Evolutionary conservation across 2,797 vertebrate species (phyloP), one percentile per base, ranked within the genome.

Genomic region (Dendrocincla tyrannina): DNA sequence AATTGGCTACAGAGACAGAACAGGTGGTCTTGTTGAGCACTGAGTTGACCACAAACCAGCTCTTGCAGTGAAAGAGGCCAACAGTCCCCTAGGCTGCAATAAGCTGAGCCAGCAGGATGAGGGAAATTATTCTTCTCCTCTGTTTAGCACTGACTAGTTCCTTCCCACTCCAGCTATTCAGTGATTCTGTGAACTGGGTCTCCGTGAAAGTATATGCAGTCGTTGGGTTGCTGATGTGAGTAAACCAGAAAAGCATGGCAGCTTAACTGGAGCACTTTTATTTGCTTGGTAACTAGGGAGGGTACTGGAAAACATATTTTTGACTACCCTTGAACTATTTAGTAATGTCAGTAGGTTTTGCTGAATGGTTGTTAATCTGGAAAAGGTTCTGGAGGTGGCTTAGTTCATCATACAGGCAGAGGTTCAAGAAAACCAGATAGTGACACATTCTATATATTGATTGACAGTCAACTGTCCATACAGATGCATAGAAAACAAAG

Each of bases 121-220:
- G 42, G 11, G 49, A 56, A 11, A 24, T 78, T 27, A 33, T 56
- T 20, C 22, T 75, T 89, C 35, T 8, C 3, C 33, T 74, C 49
- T 44, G 5, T 5, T 74, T 39, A 44, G 53, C 35, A 19, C 27
- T 63, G 49, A 15, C 24, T 59, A 41, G 15, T 63, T 89, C 35
- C 30, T 75, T 85, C 23, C 44, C 44, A 72, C 7, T 27, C 35
- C 8, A 28, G 2, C 13, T 72, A 6, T 15, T 70, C 13, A 2
- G 0, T 33, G 69, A 22, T 59, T 42, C 58, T 64, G 35, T 44
- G 66, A 70, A 7, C 10, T n/a, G 9, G 8, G 9, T 39, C 27
- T 78, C 2, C 16, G 2, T 20, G 32, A 56, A 64, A 41, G 5
- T 33, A 11, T 17, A 19, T 1, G 0, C 9, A 8, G 20, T 41